Base-by-base conservation (phyloP, 1,140 invertebrate genomes). In the Geopemphigus sp. region DNA sequence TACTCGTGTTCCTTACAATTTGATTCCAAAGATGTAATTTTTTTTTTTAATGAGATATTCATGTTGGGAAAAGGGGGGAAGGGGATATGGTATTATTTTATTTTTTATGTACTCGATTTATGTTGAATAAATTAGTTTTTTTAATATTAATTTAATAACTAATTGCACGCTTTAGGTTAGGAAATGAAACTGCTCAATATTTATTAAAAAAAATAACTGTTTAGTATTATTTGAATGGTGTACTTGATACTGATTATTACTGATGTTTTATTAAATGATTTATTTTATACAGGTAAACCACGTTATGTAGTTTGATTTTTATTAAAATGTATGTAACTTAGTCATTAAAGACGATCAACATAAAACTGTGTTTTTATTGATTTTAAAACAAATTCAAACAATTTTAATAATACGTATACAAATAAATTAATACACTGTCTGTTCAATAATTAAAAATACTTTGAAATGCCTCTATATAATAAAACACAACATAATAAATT, bases 1-100 rank as follows among this genome's bases (percentile, higher is more conserved):
- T 74, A 72, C 59, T 47, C 47, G 12, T 50, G 57, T 78, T 78
- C 74, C 74, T 76, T 59, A 76, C 14, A 22, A 76, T 19, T 76
- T 61, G 32, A 57, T 61, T 76, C 57, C 57, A 76, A 76, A 61
- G 54, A 76, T 76, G 19, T 59, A 45, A 24, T 39, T 73, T 54
- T 32, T 29, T 24, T 45, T 19, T 11, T 32, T 26, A 22, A 6
- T 61, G 61, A 12, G 45, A 57, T 74, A 24, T 76, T 78, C 59
- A 78, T 11, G 63, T 63, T 10, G 32, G 57, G 39, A n/a, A n/a
- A n/a, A n/a, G 32, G 32, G 8, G 32, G 32, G 32, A n/a, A 50
- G 39, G 32, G 56, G 24, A 45, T 47, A n/a, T n/a, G n/a, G n/a
- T 61, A 59, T 57, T 78, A 26, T 78, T 50, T 50, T 50, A 50